These are phyloP conservation scores for Poeciliopsis gracilis DNA, from an alignment of 2,797 vertebrate genomes.

Conservation along the genomic window DNA sequence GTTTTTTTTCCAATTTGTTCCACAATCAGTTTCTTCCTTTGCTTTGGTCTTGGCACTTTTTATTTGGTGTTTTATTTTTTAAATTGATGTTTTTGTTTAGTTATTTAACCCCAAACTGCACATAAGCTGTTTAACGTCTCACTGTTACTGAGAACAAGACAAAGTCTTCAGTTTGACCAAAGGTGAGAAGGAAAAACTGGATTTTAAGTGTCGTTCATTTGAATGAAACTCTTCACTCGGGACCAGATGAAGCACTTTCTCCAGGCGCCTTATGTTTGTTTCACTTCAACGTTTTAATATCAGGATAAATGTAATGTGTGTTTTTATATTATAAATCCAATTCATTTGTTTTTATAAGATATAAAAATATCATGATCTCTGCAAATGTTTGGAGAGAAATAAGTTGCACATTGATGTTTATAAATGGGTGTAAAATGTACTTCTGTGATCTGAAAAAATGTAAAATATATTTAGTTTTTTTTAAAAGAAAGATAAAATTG, in stretches of 20 bases:
- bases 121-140: not conserved
- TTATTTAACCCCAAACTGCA: not conserved
- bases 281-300: not conserved
- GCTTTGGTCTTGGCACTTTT: not conserved
- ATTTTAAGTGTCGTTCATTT: not conserved
- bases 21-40: not conserved
- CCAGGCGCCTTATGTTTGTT: slow-evolving; percentile 26
- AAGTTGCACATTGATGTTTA: slow-evolving; percentile 5
- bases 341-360: slow-evolving; percentile 6
- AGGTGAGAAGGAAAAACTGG: not conserved
- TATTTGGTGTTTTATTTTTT: not conserved
- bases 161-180: not conserved
- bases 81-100: not conserved
- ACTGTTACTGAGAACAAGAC: not conserved
- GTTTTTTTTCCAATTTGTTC: not conserved
- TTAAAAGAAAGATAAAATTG: not conserved
- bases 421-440: slow-evolving; percentile 26
- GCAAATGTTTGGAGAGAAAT: not conserved
- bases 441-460: slow-evolving; percentile 14
- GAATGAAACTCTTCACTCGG: not conserved
- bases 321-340: not conserved
- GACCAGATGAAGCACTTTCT: slow-evolving; percentile 44
- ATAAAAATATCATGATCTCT: not conserved
- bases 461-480: not conserved
- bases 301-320: not conserved